Conservation (phyloP, 2,888 invertebrate species). For the Pyralis farinalis region DNA sequence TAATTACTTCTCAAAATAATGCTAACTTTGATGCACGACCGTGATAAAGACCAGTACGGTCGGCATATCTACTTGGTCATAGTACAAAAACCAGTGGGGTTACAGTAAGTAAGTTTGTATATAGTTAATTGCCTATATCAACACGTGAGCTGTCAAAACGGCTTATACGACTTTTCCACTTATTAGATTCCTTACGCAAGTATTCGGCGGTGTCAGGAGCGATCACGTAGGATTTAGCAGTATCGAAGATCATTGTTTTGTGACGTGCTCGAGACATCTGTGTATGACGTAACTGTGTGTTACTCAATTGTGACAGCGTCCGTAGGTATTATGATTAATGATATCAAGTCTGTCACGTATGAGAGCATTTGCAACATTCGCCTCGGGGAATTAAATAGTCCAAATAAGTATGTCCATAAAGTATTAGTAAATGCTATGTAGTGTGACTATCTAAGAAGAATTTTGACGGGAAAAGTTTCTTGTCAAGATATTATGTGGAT, state of each 20-base stretch:
- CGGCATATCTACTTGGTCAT: conserved; percentile 27
- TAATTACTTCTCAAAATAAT: conserved; percentile 81
- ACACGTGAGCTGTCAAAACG: conserved; percentile 8
- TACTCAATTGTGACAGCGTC: conserved; percentile 18
- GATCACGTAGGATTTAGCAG: conserved; percentile 52
- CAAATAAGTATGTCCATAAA: background rate
- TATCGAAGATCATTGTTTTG: conserved; percentile 49
- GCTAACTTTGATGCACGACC: conserved; percentile 72
- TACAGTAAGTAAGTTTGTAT: conserved; percentile 2
- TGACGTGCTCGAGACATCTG: conserved; percentile 43
- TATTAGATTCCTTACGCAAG: conserved; percentile 26
- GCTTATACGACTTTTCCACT: conserved; percentile 8
- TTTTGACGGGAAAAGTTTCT: too few species aligned
- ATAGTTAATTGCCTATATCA: conserved; percentile 6
- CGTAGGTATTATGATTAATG: conserved; percentile 29
- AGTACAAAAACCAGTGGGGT: conserved; percentile 15
- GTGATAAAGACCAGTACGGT: conserved; percentile 55
- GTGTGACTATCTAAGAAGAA: too few species aligned
- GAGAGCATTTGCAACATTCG: conserved; percentile 18
- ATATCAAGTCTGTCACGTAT: conserved; percentile 22
- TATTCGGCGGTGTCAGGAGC: conserved; percentile 48
- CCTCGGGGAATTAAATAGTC: conserved; percentile 3
- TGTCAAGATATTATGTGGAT: too few species aligned
- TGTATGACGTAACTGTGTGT: conserved; percentile 36
- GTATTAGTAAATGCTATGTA: too few species aligned